Evolutionary conservation across 2,113 vertebrate genomes (phyloP), one percentile per base, ranked within the genome.

Genomic region (Pluvianellus socialis): DNA sequence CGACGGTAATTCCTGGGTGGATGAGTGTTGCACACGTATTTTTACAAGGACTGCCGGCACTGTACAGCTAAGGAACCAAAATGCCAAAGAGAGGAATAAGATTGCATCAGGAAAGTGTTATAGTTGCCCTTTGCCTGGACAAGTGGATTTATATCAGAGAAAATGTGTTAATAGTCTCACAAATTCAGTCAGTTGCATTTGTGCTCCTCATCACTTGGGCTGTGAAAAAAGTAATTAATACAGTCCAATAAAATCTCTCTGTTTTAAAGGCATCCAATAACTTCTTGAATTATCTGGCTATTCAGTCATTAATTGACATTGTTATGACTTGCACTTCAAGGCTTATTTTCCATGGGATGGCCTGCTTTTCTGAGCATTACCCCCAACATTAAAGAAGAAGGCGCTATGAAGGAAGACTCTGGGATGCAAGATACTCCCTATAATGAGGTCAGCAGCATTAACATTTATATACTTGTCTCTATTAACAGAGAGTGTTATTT

Each of bases 361-460:
- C 99, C 99, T 22, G 99, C 99, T 50, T 99, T 99, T 79, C 98
- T 99, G 97, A 99, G 98, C 96, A 99, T 99, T 86, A 99, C 99
- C 42, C 99, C 99, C 74, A 99, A 99, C 79, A 99, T 99, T 88
- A 99, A 99, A 96, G 99, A 99, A 98, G 99, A 99, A 97, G 99
- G 99, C 10, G 99, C 99, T 88, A 99, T 99, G 99, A 99, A 99
- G 95, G 99, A 99, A 94, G 99, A 99, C 95, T 98, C 99, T 1
- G 99, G 99, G 30, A 99, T 99, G 96, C 99, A 99, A 92, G 99
- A 99, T 93, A 99, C 99, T 8, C 99, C 99, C 5, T 99, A 99
- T 86, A 99, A 99, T 24, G 99, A 99, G 99, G 99, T 99, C 73
- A 97, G 98, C 65, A 55, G 2, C 17, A 5, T 55, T 71, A 50